A percentile compares a stretch with the other conserved stretches of the same genome.
Evolutionary conservation across 2,797 vertebrate species (phyloP).

Genomic region (Geotrypetes seraphini): DNA sequence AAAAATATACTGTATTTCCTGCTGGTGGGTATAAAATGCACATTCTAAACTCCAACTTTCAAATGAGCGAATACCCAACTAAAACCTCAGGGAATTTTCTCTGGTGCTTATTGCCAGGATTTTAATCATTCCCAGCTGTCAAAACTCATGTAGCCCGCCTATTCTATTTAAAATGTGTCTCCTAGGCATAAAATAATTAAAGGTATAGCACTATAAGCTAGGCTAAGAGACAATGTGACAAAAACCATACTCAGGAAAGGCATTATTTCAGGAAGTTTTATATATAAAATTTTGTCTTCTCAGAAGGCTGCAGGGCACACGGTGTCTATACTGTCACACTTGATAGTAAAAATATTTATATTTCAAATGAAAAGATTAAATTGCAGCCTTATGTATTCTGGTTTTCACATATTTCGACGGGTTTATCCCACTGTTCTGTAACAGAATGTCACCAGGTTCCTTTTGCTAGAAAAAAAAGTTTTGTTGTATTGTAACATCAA

Average conservation of each 20-base stretch:
- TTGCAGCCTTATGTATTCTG: slow-evolving; percentile 62
- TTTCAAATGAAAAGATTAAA: slow-evolving; percentile 78
- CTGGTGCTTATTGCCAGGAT: slow-evolving; percentile 90
- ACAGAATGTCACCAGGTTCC: slow-evolving; percentile 38
- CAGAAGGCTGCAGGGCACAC: slow-evolving; percentile 96
- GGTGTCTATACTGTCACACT: slow-evolving; percentile 93
- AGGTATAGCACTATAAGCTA: slow-evolving; percentile 76
- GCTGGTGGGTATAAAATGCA: slow-evolving; percentile 35
- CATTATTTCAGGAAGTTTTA: slow-evolving; percentile 94
- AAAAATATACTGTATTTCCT: slow-evolving; percentile 20
- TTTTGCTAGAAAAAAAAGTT: slow-evolving; percentile 55
- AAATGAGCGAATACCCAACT: slow-evolving; percentile 53
- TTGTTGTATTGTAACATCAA: slow-evolving; percentile 58
- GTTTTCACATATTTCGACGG: slow-evolving; percentile 50
- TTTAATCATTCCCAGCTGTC: slow-evolving; percentile 98
- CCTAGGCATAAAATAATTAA: slow-evolving; percentile 99
- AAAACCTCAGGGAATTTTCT: slow-evolving; percentile 81
- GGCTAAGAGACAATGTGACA: slow-evolving; percentile 63
- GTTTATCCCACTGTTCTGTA: slow-evolving; percentile 55
- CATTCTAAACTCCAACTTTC: slow-evolving; percentile 47
- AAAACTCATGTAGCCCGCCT: slow-evolving; percentile 96
- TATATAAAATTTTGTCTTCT: slow-evolving; percentile 87
- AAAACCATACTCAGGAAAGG: slow-evolving; percentile 76
- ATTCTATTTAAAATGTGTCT: slow-evolving; percentile 99
- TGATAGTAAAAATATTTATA: slow-evolving; percentile 79